phyloP scores from a whole-genome alignment of 2,113 vertebrate species.

The Dolichallabes microphthalmus region DNA sequence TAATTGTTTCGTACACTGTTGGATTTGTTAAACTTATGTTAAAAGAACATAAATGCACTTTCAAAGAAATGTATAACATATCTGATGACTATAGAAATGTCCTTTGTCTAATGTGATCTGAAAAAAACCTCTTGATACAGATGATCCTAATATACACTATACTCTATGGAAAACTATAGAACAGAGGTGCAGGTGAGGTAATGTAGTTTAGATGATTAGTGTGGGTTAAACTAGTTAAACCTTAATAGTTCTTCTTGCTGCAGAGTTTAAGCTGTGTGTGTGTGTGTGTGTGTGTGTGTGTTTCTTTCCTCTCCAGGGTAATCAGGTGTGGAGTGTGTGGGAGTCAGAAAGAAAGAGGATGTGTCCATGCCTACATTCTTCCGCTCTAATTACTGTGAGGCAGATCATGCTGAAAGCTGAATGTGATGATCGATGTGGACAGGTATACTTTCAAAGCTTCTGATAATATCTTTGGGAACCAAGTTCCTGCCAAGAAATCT shows the following conservation, averaged over 20 bases:
- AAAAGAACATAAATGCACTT: not conserved
- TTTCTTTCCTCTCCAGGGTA: conserved; percentile 17
- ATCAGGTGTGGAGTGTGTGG: conserved; percentile 38
- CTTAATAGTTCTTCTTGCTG: not conserved
- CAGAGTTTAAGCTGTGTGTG: not conserved
- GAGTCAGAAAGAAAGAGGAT: conserved; percentile 13
- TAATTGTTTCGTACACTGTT: not conserved
- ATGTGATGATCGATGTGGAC: conserved; percentile 71
- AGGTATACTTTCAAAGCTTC: conserved; percentile 70
- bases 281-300: not conserved
- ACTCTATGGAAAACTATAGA: not conserved
- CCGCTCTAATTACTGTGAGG: conserved; percentile 72
- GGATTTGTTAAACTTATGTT: not conserved
- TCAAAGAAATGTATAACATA: no score
- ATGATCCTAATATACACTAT: not conserved
- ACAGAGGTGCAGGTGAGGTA: not conserved
- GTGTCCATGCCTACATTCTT: conserved; percentile 66
- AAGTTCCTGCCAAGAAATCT: conserved; percentile 53
- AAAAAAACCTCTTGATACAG: not conserved
- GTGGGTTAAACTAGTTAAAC: not conserved
- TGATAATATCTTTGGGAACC: conserved; percentile 60
- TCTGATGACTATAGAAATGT: not conserved
- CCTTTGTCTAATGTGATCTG: not conserved
- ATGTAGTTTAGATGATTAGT: not conserved
- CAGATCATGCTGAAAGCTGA: conserved; percentile 65